Percentiles rank a stretch among this genome's conserved stretches.
phyloP scores from a whole-genome alignment of 1,140 invertebrate species.

The Phthorimaea operculella region DNA sequence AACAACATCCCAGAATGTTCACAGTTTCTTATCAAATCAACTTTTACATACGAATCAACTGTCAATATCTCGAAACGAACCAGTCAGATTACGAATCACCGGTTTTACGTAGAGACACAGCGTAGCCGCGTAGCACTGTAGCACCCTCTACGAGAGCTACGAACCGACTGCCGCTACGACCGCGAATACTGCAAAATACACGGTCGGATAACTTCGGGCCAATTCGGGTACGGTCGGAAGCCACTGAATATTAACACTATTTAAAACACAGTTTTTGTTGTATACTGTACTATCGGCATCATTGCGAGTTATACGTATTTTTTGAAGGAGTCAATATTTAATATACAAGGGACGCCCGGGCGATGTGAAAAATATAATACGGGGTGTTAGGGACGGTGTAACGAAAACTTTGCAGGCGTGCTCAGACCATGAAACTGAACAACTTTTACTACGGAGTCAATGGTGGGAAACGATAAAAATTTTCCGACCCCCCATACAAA shows the following conservation, averaged over 20 bases:
- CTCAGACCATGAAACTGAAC: no score
- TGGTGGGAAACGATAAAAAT: no score
- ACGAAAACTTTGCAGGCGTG: no score
- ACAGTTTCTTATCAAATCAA: no score
- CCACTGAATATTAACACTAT: slow-evolving; percentile 28
- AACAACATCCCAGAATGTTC: neutral
- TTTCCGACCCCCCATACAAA: no score
- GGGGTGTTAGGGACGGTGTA: no score
- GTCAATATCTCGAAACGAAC: neutral
- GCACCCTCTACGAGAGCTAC: slow-evolving; percentile 39
- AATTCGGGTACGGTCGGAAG: slow-evolving; percentile 43
- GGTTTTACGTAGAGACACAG: neutral
- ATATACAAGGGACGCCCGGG: no score
- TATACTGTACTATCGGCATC: neutral
- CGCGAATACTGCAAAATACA: slow-evolving; percentile 39
- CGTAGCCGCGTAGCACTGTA: slow-evolving; percentile 19
- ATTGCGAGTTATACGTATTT: no score
- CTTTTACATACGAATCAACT: neutral
- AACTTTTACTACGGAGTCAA: no score
- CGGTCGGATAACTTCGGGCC: slow-evolving; percentile 41
- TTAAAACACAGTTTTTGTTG: slow-evolving; percentile 25
- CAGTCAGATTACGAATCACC: neutral
- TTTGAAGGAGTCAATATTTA: no score
- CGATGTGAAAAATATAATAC: no score
- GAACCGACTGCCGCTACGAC: slow-evolving; percentile 54